A percentile compares a stretch with the other conserved stretches of the same genome.
Evolutionary conservation across 2,888 invertebrate genomes (phyloP).

Genomic region (Mesodorylaimus sp.): DNA sequence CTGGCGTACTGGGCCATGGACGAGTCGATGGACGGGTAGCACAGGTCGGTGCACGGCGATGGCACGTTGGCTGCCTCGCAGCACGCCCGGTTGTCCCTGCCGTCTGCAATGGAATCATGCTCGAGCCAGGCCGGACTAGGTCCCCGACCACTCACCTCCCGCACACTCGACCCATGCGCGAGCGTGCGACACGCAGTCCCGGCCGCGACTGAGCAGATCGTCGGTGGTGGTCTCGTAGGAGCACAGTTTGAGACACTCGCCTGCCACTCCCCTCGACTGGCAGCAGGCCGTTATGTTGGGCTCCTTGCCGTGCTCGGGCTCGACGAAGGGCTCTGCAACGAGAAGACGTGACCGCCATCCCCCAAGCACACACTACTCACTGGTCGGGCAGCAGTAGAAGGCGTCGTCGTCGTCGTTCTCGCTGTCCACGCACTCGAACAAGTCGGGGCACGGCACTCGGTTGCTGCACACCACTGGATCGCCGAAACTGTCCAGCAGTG

Average conservation of each 20-base stretch:
- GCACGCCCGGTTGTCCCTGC: conserved; percentile 13
- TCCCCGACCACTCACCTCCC: neutral
- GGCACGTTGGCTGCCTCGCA: conserved; percentile 15
- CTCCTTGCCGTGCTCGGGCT: neutral
- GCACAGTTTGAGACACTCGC: conserved; percentile 4
- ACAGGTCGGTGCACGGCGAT: conserved; percentile 15
- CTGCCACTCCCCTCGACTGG: neutral
- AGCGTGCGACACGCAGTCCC: conserved; percentile 3
- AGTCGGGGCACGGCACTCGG: neutral
- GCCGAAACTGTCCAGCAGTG: conserved; percentile 3
- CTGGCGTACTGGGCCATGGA: conserved; percentile 9
- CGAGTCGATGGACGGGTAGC: conserved; percentile 7
- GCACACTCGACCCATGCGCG: conserved; percentile 6
- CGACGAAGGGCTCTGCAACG: neutral
- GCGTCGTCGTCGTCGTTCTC: neutral
- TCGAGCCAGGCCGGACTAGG: no score
- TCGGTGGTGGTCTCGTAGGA: conserved; percentile 1
- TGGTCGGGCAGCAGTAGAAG: conserved; percentile 1
- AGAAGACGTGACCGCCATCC: no score
- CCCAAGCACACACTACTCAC: conserved; percentile 1
- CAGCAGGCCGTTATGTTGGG: conserved; percentile 9
- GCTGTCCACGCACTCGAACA: neutral
- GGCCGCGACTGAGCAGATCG: conserved; percentile 5
- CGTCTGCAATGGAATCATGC: conserved; percentile 3
- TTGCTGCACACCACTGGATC: neutral